These are phyloP conservation scores for Falcaria lacertinaria DNA, from an alignment of 2,888 invertebrate genomes.

Conservation along the genomic window DNA sequence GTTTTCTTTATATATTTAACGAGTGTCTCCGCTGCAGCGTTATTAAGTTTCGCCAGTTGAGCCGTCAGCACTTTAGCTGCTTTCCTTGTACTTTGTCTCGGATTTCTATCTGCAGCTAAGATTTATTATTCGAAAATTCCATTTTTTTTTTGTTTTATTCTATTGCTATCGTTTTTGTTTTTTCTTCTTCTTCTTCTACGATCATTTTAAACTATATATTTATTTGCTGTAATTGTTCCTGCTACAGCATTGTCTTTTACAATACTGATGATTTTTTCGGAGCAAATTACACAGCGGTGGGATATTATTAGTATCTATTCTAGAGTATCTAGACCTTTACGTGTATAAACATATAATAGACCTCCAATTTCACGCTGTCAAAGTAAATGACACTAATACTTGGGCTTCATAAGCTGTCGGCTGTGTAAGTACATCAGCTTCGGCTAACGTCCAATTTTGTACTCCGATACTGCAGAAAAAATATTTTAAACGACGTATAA, in stretches of 20 bases:
- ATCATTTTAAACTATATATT: no score
- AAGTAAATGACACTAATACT: conserved; percentile 31
- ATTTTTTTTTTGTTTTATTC: conserved; percentile 11
- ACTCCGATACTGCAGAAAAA: conserved; percentile 29
- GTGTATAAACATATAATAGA: conserved; percentile 15
- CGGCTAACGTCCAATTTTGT: conserved; percentile 35
- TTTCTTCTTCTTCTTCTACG: no score
- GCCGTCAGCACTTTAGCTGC: conserved; percentile 35
- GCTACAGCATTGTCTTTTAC: not conserved
- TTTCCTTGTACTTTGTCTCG: conserved; percentile 34
- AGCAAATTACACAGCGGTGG: conserved; percentile 10
- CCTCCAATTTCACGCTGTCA: conserved; percentile 54
- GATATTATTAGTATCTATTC: no score
- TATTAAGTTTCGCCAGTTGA: conserved; percentile 39
- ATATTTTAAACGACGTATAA: no score
- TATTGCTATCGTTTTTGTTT: no score
- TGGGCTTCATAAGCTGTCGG: conserved; percentile 29
- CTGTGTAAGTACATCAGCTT: conserved; percentile 37
- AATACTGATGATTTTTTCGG: conserved; percentile 9
- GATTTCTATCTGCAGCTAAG: conserved; percentile 30
- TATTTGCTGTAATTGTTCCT: no score
- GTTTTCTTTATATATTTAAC: conserved; percentile 28
- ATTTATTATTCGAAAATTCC: conserved; percentile 23
- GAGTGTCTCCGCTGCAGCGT: conserved; percentile 21
- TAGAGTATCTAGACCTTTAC: conserved; percentile 18